These are phyloP conservation scores for Drosophila subobscura DNA, from an alignment of 1,140 invertebrate species.

Conservation along the genomic window DNA sequence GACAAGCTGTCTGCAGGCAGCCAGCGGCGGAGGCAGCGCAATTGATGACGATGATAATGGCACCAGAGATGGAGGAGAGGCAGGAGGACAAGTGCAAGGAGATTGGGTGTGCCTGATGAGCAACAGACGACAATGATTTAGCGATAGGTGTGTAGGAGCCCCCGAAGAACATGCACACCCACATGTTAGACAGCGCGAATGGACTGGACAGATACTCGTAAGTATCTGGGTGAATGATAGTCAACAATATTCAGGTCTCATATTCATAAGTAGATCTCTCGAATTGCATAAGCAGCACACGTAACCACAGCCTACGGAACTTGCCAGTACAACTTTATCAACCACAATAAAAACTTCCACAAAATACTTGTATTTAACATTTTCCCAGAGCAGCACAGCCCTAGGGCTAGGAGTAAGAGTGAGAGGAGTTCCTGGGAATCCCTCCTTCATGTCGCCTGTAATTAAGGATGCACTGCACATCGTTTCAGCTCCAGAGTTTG, in stretches of 20 bases:
- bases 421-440: conserved; percentile 5
- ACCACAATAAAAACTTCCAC: conserved; percentile 60
- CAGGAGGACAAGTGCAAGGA: conserved; percentile 14
- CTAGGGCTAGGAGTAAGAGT: neutral
- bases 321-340: conserved; percentile 23
- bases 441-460: conserved; percentile 24
- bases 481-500: conserved; percentile 15
- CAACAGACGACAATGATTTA: conserved; percentile 80
- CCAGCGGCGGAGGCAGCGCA: conserved; percentile 47
- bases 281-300: conserved; percentile 35
- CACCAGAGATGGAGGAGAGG: conserved; percentile 14
- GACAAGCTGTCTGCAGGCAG: conserved; percentile 80
- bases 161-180: conserved; percentile 13
- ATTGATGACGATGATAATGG: conserved; percentile 79
- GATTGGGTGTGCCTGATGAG: conserved; percentile 52
- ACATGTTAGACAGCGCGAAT: neutral
- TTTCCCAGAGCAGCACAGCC: conserved; percentile 7
- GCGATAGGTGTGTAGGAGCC: conserved; percentile 17
- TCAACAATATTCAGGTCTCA: no score
- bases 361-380: conserved; percentile 24
- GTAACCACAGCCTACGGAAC: conserved; percentile 31
- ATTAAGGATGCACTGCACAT: conserved; percentile 79
- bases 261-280: neutral
- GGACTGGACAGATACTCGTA: conserved; percentile 51
- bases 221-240: conserved; percentile 11